Base-by-base conservation (phyloP, 2,113 vertebrate genomes). In the Telmatochromis brachygnathus region DNA sequence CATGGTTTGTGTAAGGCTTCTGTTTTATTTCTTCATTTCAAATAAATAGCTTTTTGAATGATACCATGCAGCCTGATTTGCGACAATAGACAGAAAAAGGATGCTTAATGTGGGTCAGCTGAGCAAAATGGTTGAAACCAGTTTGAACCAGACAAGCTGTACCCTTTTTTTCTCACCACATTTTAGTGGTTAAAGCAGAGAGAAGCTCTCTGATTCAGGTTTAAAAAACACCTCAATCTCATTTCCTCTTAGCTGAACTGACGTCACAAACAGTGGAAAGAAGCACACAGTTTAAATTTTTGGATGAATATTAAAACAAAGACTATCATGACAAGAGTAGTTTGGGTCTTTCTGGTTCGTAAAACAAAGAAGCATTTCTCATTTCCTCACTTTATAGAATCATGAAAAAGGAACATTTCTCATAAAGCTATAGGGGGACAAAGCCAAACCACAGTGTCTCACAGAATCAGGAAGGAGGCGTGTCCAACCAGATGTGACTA, bases 51-150 rank as follows among this genome's bases (percentile, higher is more conserved):
- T 56, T 56, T 56, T 26, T 56, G 5, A 56, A 56, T 26, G 54
- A 56, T 2, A 56, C 1, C 1, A 26, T 23, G 53, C 6, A 0
- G 15, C 8, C 0, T 6, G 6, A 0, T 33, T 33, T 0, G 26
- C 0, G 1, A 11, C 19, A 60, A 9, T 1, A 60, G 2, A 0
- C 26, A 0, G 5, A 6, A 30, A 60, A 8, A 4, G 56, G 26
- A 15, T 6, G 26, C 0, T 60, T 60, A 60, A 60, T 60, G 14
- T 54, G n/a, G 56, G 56, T 60, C 26, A 60, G 5, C 14, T 60
- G 26, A 30, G 8, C 26, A 6, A 17, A 30, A 60, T 0, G 8
- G 56, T 1, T 60, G 5, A 33, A 60, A 9, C 56, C 8, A 60
- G 58, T 62, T 17, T 62, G 9, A 19, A 62, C 28, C 58, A 62